phyloP scores from a whole-genome alignment of 2,113 vertebrate genomes.

The Corythornis madagascariensis region DNA sequence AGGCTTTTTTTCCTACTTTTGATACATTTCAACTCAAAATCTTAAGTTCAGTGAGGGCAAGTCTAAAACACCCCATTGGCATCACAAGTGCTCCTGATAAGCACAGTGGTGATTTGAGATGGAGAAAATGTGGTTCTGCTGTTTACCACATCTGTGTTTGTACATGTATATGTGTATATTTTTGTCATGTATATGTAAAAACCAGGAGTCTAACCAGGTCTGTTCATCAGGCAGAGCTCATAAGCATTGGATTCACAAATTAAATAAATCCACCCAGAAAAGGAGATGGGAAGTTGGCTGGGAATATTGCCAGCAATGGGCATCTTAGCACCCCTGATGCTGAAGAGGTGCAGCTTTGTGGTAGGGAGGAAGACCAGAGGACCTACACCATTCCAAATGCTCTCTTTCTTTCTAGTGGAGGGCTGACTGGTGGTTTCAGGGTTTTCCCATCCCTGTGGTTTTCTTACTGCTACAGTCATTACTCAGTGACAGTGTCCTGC shows the following conservation, averaged over 20 bases:
- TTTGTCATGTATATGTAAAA: not conserved
- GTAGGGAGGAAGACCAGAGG: not conserved
- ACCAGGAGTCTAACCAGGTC: not conserved
- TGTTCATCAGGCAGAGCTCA: not conserved
- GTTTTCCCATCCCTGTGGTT: not conserved
- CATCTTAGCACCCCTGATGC: not conserved
- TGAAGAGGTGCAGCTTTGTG: not conserved
- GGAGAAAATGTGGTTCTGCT: not conserved
- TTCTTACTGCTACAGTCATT: not conserved
- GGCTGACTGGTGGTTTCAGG: not conserved
- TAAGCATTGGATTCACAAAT: not conserved
- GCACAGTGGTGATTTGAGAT: not conserved
- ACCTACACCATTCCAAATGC: not conserved
- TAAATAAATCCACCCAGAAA: not conserved
- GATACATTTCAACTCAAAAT: not conserved
- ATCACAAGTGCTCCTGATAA: not conserved
- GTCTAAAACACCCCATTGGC: not conserved
- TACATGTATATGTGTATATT: not conserved
- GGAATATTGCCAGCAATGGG: not conserved
- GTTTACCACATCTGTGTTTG: not conserved
- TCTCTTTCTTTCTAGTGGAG: not conserved
- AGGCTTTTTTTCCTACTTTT: not conserved
- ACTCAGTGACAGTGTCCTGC: conserved; percentile 14
- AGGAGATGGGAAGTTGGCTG: not conserved
- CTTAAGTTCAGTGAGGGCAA: not conserved